Evolutionary conservation across 2,113 vertebrate species (phyloP).

Genomic region (Petaurus breviceps): DNA sequence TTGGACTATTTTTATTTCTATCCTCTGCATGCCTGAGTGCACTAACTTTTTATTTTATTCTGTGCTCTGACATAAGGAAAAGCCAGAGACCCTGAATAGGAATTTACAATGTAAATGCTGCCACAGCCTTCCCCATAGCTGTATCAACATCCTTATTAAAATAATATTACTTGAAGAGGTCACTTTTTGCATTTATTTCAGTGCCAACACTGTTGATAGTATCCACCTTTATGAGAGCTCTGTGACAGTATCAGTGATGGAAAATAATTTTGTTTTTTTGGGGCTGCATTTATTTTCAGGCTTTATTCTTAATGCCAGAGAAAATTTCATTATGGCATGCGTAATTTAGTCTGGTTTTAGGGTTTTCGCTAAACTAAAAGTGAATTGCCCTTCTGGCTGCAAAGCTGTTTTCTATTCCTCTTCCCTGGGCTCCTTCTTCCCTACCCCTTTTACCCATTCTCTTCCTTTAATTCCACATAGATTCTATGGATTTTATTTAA

Average conservation of each 20-base stretch:
- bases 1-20: slow-evolving; percentile 24
- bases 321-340: slow-evolving; percentile 69
- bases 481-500: slow-evolving; percentile 86
- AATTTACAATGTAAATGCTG: slow-evolving; percentile 56
- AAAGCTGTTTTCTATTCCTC: slow-evolving; percentile 84
- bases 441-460: slow-evolving; percentile 65
- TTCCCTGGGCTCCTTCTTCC: slow-evolving; percentile 32
- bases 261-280: slow-evolving; percentile 40
- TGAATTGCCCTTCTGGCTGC: slow-evolving; percentile 84
- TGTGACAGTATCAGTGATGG: slow-evolving; percentile 47
- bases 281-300: slow-evolving; percentile 74
- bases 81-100: not conserved
- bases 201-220: slow-evolving; percentile 35
- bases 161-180: slow-evolving; percentile 60
- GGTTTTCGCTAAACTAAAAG: slow-evolving; percentile 84
- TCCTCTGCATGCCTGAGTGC: slow-evolving; percentile 52
- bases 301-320: slow-evolving; percentile 62
- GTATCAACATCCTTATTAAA: slow-evolving; percentile 54
- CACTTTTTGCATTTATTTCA: slow-evolving; percentile 51
- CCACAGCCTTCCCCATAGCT: slow-evolving; percentile 44
- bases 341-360: slow-evolving; percentile 80
- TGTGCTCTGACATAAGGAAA: slow-evolving; percentile 42
- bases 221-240: slow-evolving; percentile 50
- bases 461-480: slow-evolving; percentile 80
- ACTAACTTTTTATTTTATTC: slow-evolving; percentile 40